Evolutionary conservation across 2,113 vertebrate species (phyloP), one percentile per base, ranked within the genome.

Genomic region (Leptodactylus fuscus): DNA sequence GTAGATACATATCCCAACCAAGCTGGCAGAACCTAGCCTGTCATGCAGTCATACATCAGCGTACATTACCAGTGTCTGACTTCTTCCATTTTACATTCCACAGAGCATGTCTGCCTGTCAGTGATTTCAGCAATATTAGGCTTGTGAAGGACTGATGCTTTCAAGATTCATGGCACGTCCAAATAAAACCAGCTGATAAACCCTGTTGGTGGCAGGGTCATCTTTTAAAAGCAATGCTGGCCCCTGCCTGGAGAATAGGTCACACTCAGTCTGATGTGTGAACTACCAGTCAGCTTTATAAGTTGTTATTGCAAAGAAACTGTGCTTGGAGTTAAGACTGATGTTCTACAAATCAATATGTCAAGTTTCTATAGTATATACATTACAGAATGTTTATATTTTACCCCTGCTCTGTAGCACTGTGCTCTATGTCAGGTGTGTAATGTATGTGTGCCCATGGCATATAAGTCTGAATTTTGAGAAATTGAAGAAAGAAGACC

Each of bases 211-310:
- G 81, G 49, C 34, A 29, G 81, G 81, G 49, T 73, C 67, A 74
- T 41, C 34, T 38, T 83, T 55, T 74, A 83, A 83, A 83, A 74
- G 81, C 69, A 83, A 55, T 12, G n/a, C 67, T 44, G 69, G 74
- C 81, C 81, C 29, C 49, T 24, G 69, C 51, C 67, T 58, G 34
- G 12, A n/a, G 69, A 73, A 38, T 15, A 58, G 69, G 81, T 73
- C 36, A 3, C 34, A 8, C 34, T 73, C 62, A 73, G 15, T 18
- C 49, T 73, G 34, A 58, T 58, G 81, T 74, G 81, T 41, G 81
- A 83, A 34, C 67, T 22, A 51, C 22, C 53, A 79, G 20, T 9
- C 20, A 9, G 36, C 36, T 58, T 62, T 58, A 27, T 62, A 80
- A 18, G 38, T 36, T 16, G 0, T 44, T 44, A 80, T 44, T 58